Evolutionary conservation across 1,140 invertebrate genomes (phyloP).

Genomic region (Yoshiicerus persimilis): DNA sequence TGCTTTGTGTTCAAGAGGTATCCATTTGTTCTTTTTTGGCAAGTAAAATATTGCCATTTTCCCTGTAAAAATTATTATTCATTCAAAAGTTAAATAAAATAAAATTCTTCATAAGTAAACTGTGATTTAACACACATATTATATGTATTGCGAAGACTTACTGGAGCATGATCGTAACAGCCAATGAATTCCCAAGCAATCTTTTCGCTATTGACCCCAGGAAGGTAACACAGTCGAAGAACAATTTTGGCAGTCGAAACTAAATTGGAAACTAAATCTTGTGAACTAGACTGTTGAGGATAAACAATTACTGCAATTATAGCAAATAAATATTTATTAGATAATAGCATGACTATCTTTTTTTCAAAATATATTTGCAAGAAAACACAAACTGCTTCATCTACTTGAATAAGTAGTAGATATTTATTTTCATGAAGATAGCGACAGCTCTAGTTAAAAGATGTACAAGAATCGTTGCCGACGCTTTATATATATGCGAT

Average conservation of each 20-base stretch:
- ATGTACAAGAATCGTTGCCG: too few relatives aligned
- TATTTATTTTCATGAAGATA: too few relatives aligned
- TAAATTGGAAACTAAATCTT: not conserved
- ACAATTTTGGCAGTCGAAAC: slow-evolving; percentile 17
- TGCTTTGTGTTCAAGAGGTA: not conserved
- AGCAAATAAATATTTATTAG: not conserved
- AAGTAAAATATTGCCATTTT: slow-evolving; percentile 1
- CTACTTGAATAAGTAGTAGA: too few relatives aligned
- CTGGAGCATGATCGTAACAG: slow-evolving; percentile 26
- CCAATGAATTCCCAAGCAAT: slow-evolving; percentile 27
- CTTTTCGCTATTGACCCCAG: slow-evolving; percentile 23
- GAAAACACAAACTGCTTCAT: too few relatives aligned
- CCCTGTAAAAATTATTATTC: not conserved
- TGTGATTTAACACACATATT: not conserved
- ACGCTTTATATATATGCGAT: too few relatives aligned
- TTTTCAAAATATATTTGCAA: too few relatives aligned
- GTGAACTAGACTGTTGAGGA: not conserved
- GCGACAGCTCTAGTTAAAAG: too few relatives aligned
- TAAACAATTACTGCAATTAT: not conserved
- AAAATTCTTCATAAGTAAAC: not conserved
- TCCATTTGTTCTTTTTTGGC: slow-evolving; percentile 1
- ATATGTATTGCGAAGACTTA: not conserved
- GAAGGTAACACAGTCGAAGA: slow-evolving; percentile 21
- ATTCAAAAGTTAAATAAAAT: not conserved
- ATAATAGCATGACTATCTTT: too few relatives aligned